Percentiles rank a stretch among this genome's conserved stretches.
Conservation (phyloP, 2,888 invertebrate species). For the Rhyacophila evoluta region DNA sequence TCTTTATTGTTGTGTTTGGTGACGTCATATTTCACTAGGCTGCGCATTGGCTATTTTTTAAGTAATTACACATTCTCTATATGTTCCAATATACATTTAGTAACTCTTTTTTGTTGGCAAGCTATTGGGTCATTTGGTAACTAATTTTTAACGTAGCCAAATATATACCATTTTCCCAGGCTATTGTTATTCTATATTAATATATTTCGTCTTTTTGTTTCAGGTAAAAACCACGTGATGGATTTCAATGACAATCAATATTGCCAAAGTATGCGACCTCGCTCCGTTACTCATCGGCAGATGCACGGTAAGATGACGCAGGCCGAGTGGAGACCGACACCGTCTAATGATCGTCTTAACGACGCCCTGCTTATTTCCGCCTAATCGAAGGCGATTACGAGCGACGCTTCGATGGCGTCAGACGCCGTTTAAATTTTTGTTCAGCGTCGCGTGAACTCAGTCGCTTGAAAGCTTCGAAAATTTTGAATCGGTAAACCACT, state of each 20-base stretch:
- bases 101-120: too few species aligned
- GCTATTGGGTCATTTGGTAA: too few species aligned
- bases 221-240: slow-evolving; percentile 7
- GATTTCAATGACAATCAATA: not conserved
- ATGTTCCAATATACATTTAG: too few species aligned
- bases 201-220: slow-evolving; percentile 4
- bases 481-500: too few species aligned
- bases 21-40: too few species aligned
- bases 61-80: too few species aligned
- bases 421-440: not conserved
- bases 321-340: slow-evolving; percentile 3
- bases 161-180: too few species aligned
- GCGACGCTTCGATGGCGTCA: not conserved
- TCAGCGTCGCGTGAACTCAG: not conserved
- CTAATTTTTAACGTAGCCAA: too few species aligned
- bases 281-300: not conserved
- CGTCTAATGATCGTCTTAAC: slow-evolving; percentile 8
- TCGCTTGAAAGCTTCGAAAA: not conserved
- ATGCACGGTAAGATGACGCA: not conserved
- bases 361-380: slow-evolving; percentile 19
- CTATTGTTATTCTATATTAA: too few species aligned
- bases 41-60: too few species aligned
- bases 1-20: too few species aligned
- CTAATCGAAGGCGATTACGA: not conserved
- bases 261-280: not conserved